Percentiles rank a stretch among this genome's conserved stretches.
These are phyloP conservation scores for Halocynthia aurantium DNA, from an alignment of 23 tunicate genomes.

Conservation along the genomic window DNA sequence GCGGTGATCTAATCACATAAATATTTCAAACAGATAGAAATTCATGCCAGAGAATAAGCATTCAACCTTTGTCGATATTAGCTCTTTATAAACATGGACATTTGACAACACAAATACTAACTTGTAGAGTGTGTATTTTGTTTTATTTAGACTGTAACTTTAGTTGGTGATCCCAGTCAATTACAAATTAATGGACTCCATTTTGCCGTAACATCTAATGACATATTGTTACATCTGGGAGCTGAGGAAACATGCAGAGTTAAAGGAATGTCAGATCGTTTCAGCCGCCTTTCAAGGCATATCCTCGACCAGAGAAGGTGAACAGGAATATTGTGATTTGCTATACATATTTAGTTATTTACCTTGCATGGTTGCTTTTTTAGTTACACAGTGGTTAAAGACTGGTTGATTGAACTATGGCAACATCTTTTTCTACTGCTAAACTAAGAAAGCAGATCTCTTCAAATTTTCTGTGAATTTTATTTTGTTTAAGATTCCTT, in stretches of 20 bases:
- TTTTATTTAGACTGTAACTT: conserved; percentile 23
- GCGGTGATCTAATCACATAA: too few species aligned
- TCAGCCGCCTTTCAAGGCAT: conserved; percentile 46
- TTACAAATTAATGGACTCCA: conserved; percentile 26
- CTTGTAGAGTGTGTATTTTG: not conserved
- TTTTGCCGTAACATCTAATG: conserved; percentile 57
- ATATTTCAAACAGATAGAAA: too few species aligned
- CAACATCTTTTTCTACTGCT: not conserved
- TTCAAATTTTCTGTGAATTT: not conserved
- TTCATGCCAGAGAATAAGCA: not conserved
- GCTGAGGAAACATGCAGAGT: conserved; percentile 56
- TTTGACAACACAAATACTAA: not conserved
- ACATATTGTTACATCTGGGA: conserved; percentile 74
- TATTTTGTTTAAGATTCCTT: not conserved
- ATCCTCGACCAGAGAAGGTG: conserved; percentile 50
- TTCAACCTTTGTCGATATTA: not conserved
- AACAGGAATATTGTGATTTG: not conserved
- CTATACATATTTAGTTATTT: not conserved
- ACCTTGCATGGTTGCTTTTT: not conserved
- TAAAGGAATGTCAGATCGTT: conserved; percentile 22
- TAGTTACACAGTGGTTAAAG: not conserved
- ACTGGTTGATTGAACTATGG: not conserved
- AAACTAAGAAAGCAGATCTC: not conserved
- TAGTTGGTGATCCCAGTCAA: conserved; percentile 37
- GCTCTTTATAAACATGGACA: not conserved